Evolutionary conservation across 2,797 vertebrate genomes (phyloP).

Genomic region (Tolypeutes matacus): DNA sequence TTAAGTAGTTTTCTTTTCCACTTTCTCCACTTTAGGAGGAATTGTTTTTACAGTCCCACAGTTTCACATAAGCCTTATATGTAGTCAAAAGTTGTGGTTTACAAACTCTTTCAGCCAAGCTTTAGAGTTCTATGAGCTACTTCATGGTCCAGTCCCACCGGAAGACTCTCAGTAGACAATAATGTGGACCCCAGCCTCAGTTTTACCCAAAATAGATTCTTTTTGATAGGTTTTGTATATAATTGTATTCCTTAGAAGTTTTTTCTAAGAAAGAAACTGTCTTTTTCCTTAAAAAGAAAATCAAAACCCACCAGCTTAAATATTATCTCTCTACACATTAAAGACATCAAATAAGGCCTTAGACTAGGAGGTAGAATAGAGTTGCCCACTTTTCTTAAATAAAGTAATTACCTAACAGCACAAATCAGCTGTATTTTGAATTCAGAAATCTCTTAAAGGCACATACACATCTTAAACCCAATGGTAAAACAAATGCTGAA

Average conservation of each 20-base stretch:
- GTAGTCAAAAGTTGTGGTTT: neutral
- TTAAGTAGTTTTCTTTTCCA: neutral
- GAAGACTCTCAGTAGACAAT: neutral
- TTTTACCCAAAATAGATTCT: constrained; percentile 10
- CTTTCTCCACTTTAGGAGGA: constrained; percentile 3
- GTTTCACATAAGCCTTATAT: neutral
- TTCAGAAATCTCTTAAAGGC: constrained; percentile 25
- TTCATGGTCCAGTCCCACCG: neutral
- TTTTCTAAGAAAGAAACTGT: neutral
- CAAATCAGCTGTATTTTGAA: neutral
- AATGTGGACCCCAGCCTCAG: neutral
- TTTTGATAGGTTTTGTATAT: neutral
- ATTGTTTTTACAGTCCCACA: neutral
- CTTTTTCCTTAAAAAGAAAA: constrained; percentile 27
- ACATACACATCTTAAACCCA: neutral
- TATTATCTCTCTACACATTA: neutral
- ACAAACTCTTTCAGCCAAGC: neutral
- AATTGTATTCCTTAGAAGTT: neutral
- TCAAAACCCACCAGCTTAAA: neutral
- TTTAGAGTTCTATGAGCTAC: neutral
- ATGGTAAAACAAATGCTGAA: neutral
- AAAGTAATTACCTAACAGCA: neutral
- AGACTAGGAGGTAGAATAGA: neutral
- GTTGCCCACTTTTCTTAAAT: neutral
- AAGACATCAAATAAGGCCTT: neutral